Conservation (phyloP, 2,888 invertebrate species). For the Lasioglossum oenotherae region DNA sequence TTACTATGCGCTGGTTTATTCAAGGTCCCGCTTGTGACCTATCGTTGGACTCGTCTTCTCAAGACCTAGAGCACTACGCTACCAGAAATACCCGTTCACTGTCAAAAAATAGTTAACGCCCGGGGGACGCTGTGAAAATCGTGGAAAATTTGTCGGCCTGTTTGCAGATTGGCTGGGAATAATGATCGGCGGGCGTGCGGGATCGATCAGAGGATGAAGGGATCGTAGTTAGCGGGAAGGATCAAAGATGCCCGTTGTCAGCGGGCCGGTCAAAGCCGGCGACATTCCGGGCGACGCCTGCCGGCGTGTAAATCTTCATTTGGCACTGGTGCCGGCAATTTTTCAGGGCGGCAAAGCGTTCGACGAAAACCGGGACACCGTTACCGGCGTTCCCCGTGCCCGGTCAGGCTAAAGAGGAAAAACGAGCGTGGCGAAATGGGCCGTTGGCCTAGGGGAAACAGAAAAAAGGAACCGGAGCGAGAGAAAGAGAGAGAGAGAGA, state of each 20-base stretch:
- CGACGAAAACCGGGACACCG: conserved; percentile 27
- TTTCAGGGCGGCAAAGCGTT: conserved; percentile 33
- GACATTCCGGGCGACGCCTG: neutral
- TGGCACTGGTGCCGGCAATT: conserved; percentile 17
- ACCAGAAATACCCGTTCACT: neutral
- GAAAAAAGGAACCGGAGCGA: neutral
- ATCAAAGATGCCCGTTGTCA: neutral
- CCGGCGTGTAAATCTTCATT: conserved; percentile 37
- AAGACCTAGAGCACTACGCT: neutral
- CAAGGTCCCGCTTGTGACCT: neutral
- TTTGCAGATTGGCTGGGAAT: neutral
- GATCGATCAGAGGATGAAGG: neutral
- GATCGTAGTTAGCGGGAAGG: neutral
- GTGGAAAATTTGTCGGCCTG: neutral
- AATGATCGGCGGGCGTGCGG: neutral
- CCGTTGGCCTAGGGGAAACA: conserved; percentile 2
- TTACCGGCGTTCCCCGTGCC: neutral
- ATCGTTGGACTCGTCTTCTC: neutral
- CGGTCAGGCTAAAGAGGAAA: conserved; percentile 39
- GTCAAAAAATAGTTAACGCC: neutral
- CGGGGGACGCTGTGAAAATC: neutral
- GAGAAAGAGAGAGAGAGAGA: neutral
- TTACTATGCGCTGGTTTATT: too few species aligned
- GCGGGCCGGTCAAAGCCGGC: neutral
- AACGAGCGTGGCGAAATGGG: conserved; percentile 26